Percentiles rank a stretch among this genome's conserved stretches.
phyloP scores from a whole-genome alignment of 2,113 vertebrate genomes.

The Mionectes macconnelli region DNA sequence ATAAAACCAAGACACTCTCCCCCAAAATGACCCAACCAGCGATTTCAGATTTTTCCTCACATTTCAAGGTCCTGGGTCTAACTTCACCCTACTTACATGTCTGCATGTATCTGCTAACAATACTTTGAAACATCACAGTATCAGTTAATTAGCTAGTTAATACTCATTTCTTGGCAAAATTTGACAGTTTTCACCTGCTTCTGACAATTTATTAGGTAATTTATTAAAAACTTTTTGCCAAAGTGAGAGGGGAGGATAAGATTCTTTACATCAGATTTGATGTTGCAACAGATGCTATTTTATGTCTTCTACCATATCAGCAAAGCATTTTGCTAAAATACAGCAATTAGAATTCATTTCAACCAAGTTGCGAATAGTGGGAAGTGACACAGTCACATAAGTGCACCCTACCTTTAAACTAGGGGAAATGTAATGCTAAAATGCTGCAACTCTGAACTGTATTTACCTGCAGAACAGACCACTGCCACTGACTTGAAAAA shows the following conservation, averaged over 20 bases:
- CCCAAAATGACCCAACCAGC: not conserved
- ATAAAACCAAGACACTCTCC: not conserved
- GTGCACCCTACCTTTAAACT: not conserved
- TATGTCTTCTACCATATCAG: not conserved
- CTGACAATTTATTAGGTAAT: not conserved
- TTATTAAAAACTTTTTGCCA: not conserved
- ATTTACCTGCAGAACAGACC: constrained; percentile 78
- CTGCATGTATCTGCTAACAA: not conserved
- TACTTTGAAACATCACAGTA: not conserved
- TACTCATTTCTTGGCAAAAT: not conserved
- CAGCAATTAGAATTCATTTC: not conserved
- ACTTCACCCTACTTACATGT: not conserved
- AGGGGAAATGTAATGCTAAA: not conserved
- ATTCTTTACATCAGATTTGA: not conserved
- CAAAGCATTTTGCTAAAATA: not conserved
- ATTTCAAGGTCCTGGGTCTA: not conserved
- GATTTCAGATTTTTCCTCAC: not conserved
- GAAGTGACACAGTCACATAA: not conserved
- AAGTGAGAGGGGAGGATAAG: not conserved
- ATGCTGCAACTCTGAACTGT: not conserved
- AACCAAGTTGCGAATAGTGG: not conserved
- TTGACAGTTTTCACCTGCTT: not conserved
- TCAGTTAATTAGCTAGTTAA: not conserved
- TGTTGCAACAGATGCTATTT: not conserved
- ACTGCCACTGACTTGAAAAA: constrained; percentile 77